Base-by-base conservation (phyloP, 2,888 invertebrate species). In the Leucophenga montana region DNA sequence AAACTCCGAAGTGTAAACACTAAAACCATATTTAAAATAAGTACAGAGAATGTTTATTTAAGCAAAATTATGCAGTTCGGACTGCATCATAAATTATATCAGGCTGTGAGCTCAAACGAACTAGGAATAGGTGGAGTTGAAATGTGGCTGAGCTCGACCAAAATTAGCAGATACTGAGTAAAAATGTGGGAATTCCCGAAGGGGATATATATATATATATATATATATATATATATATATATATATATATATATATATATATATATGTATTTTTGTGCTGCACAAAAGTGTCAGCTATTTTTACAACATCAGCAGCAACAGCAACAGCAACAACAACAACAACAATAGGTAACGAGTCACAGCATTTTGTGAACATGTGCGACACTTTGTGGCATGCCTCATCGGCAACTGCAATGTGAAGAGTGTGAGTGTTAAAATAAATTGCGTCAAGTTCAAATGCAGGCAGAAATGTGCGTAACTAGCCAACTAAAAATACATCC, bases 391-490 rank as follows among this genome's bases (percentile, higher is more conserved):
- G 62, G 20, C 22, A 44, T 13, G 70, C 48, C 46, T 59, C 73
- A 59, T 70, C 62, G 67, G 72, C 75, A 68, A 50, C 14, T 11
- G 16, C 6, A n/a, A 50, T 13, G 18, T 9, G 13, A 56, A 27
- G 56, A 27, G 18, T 44, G 57, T n/a, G 57, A 57, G n/a, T 76
- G 69, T 82, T 77, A 81, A 81, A 81, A 85, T 85, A 83, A 84
- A 85, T 85, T 82, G 81, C 85, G 78, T 80, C 85, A 85, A 84
- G 85, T 85, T 85, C 85, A 85, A 64, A 85, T 82, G 78, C 78
- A 67, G 68, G 16, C 78, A n/a, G 81, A 79, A 80, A 72, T 72
- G 27, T 27, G 65, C 69, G 72, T 73, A 78, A 74, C 76, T 69
- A 66, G 69, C 68, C 57, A 66, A 73, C 82, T 73, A 81, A 82